phyloP scores from a whole-genome alignment of 2,888 invertebrate species.

The Drosophila sordidapex region DNA sequence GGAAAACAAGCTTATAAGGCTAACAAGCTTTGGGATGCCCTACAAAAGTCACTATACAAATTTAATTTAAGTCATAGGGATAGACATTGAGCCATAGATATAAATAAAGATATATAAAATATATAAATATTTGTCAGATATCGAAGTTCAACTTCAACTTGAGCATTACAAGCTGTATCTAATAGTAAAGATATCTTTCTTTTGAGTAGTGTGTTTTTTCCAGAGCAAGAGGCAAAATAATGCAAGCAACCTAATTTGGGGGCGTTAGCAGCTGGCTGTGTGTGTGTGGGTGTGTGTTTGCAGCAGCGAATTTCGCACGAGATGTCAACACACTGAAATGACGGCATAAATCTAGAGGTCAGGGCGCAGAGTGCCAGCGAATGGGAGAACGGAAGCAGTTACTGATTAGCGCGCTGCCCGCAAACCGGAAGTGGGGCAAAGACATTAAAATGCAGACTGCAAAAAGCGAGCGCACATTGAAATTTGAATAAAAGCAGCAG shows the following conservation, averaged over 20 bases:
- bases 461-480: constrained; percentile 35
- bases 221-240: constrained; percentile 11
- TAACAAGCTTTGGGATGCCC: constrained; percentile 17
- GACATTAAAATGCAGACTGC: constrained; percentile 60
- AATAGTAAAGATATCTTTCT: not conserved
- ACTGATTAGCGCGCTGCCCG: constrained; percentile 52
- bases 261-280: constrained; percentile 31
- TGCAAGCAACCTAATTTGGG: constrained; percentile 41
- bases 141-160: not conserved
- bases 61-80: not conserved
- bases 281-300: not conserved
- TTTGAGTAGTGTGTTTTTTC: not conserved
- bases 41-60: constrained; percentile 1
- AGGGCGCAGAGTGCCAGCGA: not conserved
- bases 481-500: constrained; percentile 48
- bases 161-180: not conserved
- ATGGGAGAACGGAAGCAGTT: constrained; percentile 44
- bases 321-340: constrained; percentile 50
- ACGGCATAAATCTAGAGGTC: constrained; percentile 54
- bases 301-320: constrained; percentile 48
- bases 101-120: not conserved
- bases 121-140: not conserved
- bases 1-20: not conserved
- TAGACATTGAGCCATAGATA: not conserved
- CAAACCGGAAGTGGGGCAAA: constrained; percentile 53